A percentile compares a stretch with the other conserved stretches of the same genome.
phyloP scores from a whole-genome alignment of 2,888 invertebrate genomes.

The Ophion ventricosus region DNA sequence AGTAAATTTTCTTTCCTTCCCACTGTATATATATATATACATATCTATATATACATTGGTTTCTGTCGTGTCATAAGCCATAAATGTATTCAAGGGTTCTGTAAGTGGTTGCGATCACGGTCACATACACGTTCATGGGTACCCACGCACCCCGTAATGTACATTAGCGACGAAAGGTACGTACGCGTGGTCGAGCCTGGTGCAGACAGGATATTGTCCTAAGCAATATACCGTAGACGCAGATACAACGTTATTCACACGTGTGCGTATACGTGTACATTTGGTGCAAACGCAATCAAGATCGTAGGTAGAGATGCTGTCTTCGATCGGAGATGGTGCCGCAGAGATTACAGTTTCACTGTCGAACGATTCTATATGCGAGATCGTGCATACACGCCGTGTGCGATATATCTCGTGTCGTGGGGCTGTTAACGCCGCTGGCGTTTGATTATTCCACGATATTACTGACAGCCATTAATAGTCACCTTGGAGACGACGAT shows the following conservation, averaged over 20 bases:
- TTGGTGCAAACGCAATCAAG: constrained; percentile 49
- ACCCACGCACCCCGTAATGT: constrained; percentile 21
- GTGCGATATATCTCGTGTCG: not conserved
- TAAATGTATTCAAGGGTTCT: constrained; percentile 33
- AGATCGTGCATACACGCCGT: not conserved
- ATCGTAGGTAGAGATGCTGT: constrained; percentile 49
- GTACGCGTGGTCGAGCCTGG: constrained; percentile 26
- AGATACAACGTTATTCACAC: constrained; percentile 14
- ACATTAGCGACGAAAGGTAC: constrained; percentile 23
- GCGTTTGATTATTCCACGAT: not conserved
- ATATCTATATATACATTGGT: too few species aligned
- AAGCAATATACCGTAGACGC: constrained; percentile 26
- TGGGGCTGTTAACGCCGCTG: constrained; percentile 1
- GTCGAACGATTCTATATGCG: not conserved
- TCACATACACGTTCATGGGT: constrained; percentile 27
- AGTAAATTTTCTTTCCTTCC: too few species aligned
- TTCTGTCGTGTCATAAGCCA: constrained; percentile 18
- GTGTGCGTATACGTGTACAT: constrained; percentile 16
- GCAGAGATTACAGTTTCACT: constrained; percentile 41
- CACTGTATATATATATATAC: too few species aligned
- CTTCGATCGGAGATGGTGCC: constrained; percentile 57
- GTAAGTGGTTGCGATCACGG: not conserved
- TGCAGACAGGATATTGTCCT: constrained; percentile 46
- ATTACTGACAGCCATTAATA: too few species aligned
- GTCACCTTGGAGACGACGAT: too few species aligned